Base-by-base conservation (phyloP, 2,113 vertebrate genomes). In the Dicaeum eximium region DNA sequence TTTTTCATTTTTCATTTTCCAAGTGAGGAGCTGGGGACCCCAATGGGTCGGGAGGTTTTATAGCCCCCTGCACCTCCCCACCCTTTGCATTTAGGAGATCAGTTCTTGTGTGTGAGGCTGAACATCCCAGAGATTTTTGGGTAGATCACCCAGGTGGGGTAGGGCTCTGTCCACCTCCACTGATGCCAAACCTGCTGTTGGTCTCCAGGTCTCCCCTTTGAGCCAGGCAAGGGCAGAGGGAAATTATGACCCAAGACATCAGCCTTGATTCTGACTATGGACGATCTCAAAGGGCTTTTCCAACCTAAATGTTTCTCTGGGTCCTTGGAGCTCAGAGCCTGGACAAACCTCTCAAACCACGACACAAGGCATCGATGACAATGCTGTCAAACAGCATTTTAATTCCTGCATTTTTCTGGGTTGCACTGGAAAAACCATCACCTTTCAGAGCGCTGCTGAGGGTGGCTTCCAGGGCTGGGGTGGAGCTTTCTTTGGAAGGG, bases 361-460 rank as follows among this genome's bases (percentile, higher is more conserved):
- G n/a, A n/a, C n/a, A n/a, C n/a, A 19, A 70, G 33, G 30, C 65
- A 60, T 8, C 0, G 0, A 9, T 31, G 16, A 3, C n/a, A 23
- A 10, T 7, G 6, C 35, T 20, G 13, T 27, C 33, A 42, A 79
- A 31, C 15, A 23, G 23, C 24, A 2, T 30, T 79, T 69, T 42
- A 58, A 47, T 47, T 56, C 35, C 19, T 61, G 28, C 7, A 6
- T 72, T 79, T 81, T 33, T n/a, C 66, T 44, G 48, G 42, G 37
- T n/a, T 2, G 1, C 5, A 1, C 40, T 21, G 40, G 48, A 61
- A 64, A 4, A 47, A 14, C 40, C 48, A 66, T 28, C 56, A 56
- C 54, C 42, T 28, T 40, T 11, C 77, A n/a, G 24, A 51, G 40
- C 0, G 0, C 33, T 28, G 44, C 64, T 16, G 35, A 35, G 20